Evolutionary conservation across 2,888 invertebrate species (phyloP), one percentile per base, ranked within the genome.

Genomic region (Adelognathus sp.): DNA sequence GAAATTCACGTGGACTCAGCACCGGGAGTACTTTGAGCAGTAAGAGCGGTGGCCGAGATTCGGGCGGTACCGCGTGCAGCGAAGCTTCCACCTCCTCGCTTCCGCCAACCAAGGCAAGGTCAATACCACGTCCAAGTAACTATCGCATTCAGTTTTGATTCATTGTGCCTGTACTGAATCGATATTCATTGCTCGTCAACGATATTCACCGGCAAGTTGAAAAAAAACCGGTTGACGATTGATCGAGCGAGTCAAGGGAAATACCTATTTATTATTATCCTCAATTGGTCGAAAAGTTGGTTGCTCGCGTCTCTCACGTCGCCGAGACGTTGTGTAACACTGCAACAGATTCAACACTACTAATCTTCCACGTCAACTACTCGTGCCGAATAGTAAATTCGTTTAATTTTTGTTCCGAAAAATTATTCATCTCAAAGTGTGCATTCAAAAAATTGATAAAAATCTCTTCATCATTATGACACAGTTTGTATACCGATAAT

Each of bases 141-240:
- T 96, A 95, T 89, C 93, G 95, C 78, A 96, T 96, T 88, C 96
- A 96, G 88, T 96, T 96, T 91, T 96, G 92, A 90, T 33, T 21
- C 9, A 0, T 52, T n/a, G n/a, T n/a, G n/a, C n/a, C 3, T 6
- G 1, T 14, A n/a, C n/a, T 36, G 9, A 33, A 50, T 50, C 24
- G 11, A 50, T 50, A 11, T 24, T 50, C 24, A 11, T 46, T 11
- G 21, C 11, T n/a, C 14, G 6, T 60, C n/a, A n/a, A n/a, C 39
- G 24, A 31, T 63, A 3, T 29, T 5, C 5, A 61, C 29, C 58
- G 14, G 29, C 52, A 18, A 69, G 18, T 6, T 2, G 36, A 33
- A n/a, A n/a, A n/a, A n/a, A n/a, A n/a, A 24, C 29, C 54, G 39
- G 39, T 50, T n/a, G 21, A 11, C 24, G 2, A 46, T 9, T 18